Base-by-base conservation (phyloP, 1,140 invertebrate genomes). In the Zaprionus capensis region DNA sequence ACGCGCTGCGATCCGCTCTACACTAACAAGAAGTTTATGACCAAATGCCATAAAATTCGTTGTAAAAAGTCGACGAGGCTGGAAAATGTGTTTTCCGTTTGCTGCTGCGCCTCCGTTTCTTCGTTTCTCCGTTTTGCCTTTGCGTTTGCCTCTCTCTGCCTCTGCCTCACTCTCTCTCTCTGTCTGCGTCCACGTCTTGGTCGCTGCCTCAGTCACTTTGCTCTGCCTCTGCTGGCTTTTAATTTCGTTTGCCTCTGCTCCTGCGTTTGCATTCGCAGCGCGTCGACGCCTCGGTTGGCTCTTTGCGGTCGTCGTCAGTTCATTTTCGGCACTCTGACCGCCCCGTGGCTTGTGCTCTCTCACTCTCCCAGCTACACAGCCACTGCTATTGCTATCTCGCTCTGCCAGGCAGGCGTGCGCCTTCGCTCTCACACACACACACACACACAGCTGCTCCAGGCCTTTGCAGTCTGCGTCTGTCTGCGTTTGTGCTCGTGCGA, bases 1-100 rank as follows among this genome's bases (percentile, higher is more conserved):
- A 76, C 76, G 82, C 88, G 84, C 77, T 81, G 78, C 77, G 82
- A 90, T 90, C 91, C 91, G 88, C 91, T 92, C 91, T 81, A 91
- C 81, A 92, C 91, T 82, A 92, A 92, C 91, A 92, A 91, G 91
- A 91, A 92, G 91, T 92, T 92, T 92, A 92, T 79, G 91, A 91
- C 91, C 91, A 88, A 92, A 92, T 92, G 91, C 85, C 88, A 92
- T 92, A 92, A 92, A 92, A 87, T 87, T 90, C 86, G 85, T 85
- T 91, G 85, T 92, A 91, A 92, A 92, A 92, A 87, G 85, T 82
- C 82, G 81, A 91, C 81, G 88, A 92, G 85, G 88, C 87, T 91
- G 91, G 82, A 92, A 92, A 92, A 91, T 91, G 80, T 87, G 78
- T 91, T 91, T 91, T 91, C 81, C 86, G 78, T 84, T 91, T 85